Evolutionary conservation across 2,888 invertebrate species (phyloP), one percentile per base, ranked within the genome.

Genomic region (Acanthosoma haemorrhoidale): DNA sequence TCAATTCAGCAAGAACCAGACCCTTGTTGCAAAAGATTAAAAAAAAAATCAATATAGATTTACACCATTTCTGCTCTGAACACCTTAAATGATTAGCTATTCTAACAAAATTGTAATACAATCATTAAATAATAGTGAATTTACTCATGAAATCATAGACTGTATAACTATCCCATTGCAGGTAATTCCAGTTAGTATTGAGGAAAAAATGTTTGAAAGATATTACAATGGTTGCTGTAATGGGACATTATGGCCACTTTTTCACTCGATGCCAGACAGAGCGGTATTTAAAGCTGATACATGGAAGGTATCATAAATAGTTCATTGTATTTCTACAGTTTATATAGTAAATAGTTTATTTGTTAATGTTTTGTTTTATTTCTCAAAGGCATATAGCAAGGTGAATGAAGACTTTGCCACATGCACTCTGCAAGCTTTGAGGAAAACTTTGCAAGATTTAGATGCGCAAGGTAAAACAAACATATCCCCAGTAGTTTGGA

Each of bases 401-500:
- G 80, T 80, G 3, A 81, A 81, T 74, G 77, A 79, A 58, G 76
- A 77, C 70, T 81, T 81, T 75, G 80, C 80, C 3, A 74, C 77
- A 63, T 76, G 76, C 58, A 79, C 80, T 3, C 72, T 80, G 13
- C 75, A 76, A 60, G 80, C 80, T 4, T 75, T 80, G 57, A 76
- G 78, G 61, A 76, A 76, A 69, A 76, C 79, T 61, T 76, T 81
- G 41, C 76, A 76, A 32, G 75, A 77, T 32, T 69, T 79, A 59
- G 77, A 78, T 61, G 75, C 74, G 5, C 76, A 77, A 64, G 78
- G 78, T 25, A 73, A 77, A 64, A 75, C 76, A 15, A 76, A 78
- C 36, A 75, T 76, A 1, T 75, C 79, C 43, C 83, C 83, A 29
- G 78, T 83, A 41, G 79, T 83, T 31, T 83, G 83, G 83, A 82